Base-by-base conservation (phyloP, 2,113 vertebrate genomes). In the Carassius gibelio region DNA sequence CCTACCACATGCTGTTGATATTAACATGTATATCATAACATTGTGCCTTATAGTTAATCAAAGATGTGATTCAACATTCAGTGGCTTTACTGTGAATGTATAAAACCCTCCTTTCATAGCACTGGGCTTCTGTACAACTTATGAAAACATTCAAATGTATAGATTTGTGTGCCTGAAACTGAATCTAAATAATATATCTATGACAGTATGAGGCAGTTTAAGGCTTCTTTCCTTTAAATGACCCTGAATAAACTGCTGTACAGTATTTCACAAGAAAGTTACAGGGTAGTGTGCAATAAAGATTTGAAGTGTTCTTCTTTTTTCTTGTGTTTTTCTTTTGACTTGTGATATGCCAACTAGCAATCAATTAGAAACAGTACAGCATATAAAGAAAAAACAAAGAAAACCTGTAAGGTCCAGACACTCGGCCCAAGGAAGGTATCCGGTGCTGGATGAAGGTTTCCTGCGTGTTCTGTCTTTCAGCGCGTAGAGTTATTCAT, bases 41-140 rank as follows among this genome's bases (percentile, higher is more conserved):
- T 34, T 34, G 87, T 88, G 87, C 83, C 87, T 88, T 85, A 72
- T 50, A 69, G 11, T 71, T 34, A 79, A 77, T 85, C 79, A 52
- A 61, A 82, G 36, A 72, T 85, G 83, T 78, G 79, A 78, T 85
- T 55, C 26, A 26, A 30, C 80, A 21, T 45, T 5, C 77, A 69
- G 82, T 66, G 69, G 69, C 82, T 75, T 84, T 72, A 77, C 79
- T 62, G 62, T 77, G 71, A 85, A 77, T 81, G 75, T 84, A 34
- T 50, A 61, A 42, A 42, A 30, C 5, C 48, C 71, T 74, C 50
- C 26, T 34, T 48, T 4, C 4, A 34, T 72, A 62, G 17, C 71
- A 61, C 59, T n/a, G 80, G 66, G 23, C 19, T 52, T 19, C 64
- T 71, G 55, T 82, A 38, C 13, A 66, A 64, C 36, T 80, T 77